Percentiles rank a stretch among this genome's conserved stretches.
Conservation (phyloP, 1,140 invertebrate genomes). For the Caenorhabditis inopinata region DNA sequence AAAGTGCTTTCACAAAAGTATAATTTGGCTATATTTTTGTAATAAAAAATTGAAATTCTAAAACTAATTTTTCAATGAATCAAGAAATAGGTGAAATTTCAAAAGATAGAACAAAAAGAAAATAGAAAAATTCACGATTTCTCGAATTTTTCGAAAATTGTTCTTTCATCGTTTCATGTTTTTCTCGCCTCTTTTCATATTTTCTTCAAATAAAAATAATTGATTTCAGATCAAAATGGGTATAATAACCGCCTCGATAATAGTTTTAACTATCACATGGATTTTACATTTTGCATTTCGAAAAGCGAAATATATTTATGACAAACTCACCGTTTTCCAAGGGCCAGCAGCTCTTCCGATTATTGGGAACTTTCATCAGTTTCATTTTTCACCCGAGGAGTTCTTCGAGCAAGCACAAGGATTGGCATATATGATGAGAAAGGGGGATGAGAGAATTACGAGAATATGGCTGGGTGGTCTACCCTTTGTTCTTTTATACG, state of each 20-base stretch:
- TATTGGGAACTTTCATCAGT: slow-evolving; percentile 64
- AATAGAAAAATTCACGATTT: too few species aligned
- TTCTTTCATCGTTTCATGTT: too few species aligned
- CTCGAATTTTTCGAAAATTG: too few species aligned
- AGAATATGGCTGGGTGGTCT: slow-evolving; percentile 61
- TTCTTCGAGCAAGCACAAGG: slow-evolving; percentile 66
- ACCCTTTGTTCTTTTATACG: slow-evolving; percentile 65
- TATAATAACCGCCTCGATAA: slow-evolving; percentile 9
- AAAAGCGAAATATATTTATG: slow-evolving; percentile 40
- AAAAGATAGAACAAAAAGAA: too few species aligned
- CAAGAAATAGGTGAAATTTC: too few species aligned
- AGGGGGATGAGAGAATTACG: slow-evolving; percentile 50
- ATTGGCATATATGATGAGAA: slow-evolving; percentile 62
- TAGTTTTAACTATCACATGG: neutral
- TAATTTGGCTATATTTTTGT: too few species aligned
- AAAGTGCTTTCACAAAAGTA: too few species aligned
- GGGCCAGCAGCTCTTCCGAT: slow-evolving; percentile 60
- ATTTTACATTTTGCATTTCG: neutral
- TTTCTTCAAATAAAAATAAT: too few species aligned
- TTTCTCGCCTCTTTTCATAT: too few species aligned
- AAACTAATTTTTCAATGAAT: too few species aligned
- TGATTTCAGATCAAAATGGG: neutral
- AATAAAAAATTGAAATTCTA: too few species aligned
- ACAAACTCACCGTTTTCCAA: slow-evolving; percentile 49
- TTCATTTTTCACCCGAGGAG: slow-evolving; percentile 62